These are phyloP conservation scores for Augochlorella aurata DNA, from an alignment of 2,888 invertebrate species.

Conservation along the genomic window DNA sequence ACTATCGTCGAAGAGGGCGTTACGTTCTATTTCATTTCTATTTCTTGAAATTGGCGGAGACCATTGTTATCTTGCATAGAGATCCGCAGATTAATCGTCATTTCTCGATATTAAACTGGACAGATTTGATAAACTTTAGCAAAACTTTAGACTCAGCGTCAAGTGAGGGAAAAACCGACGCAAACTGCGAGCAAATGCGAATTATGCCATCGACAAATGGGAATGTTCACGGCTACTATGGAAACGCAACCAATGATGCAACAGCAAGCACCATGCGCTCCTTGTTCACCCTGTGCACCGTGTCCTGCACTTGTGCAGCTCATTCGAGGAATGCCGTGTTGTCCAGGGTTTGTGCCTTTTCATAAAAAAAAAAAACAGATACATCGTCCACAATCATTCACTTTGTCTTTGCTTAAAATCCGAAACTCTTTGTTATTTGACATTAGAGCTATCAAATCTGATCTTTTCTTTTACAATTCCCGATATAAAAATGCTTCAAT, in stretches of 20 bases:
- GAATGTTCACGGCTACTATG: neutral
- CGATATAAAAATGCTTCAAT: too few species aligned
- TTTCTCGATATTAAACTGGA: neutral
- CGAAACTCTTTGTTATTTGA: too few species aligned
- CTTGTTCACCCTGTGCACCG: conserved; percentile 62
- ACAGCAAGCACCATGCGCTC: conserved; percentile 38
- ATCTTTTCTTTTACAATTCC: too few species aligned
- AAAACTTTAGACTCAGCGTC: conserved; percentile 63
- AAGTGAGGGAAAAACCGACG: conserved; percentile 66
- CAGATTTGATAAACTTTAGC: neutral
- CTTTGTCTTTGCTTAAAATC: neutral
- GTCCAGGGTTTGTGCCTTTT: conserved; percentile 64
- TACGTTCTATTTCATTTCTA: too few species aligned
- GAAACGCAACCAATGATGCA: neutral
- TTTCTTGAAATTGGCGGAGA: too few species aligned
- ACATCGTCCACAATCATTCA: neutral
- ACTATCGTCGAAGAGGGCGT: too few species aligned
- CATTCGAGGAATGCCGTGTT: conserved; percentile 68
- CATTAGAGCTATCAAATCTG: too few species aligned
- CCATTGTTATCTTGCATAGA: too few species aligned
- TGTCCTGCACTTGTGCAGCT: conserved; percentile 72
- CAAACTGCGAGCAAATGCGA: conserved; percentile 73
- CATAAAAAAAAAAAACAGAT: neutral
- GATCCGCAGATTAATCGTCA: too few species aligned
- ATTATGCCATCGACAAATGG: conserved; percentile 65